Evolutionary conservation across 2,797 vertebrate genomes (phyloP).

Genomic region (Arnoldichthys spilopterus): DNA sequence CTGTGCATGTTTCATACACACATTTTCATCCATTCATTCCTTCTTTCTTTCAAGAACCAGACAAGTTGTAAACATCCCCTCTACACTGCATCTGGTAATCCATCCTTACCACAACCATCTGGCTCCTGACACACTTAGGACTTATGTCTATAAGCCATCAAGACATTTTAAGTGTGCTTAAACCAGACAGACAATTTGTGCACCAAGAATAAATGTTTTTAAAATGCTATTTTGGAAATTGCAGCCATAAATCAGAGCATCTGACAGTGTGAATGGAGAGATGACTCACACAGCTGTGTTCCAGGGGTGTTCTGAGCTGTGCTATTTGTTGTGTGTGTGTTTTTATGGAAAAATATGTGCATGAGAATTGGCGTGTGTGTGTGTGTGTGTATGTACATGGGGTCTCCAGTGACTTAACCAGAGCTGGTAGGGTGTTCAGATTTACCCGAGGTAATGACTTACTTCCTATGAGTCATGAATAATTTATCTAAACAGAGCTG

Average conservation of each 20-base stretch:
- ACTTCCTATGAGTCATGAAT: slow-evolving; percentile 45
- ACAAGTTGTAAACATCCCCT: background rate
- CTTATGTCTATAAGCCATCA: slow-evolving; percentile 6
- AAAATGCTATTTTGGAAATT: slow-evolving; percentile 6
- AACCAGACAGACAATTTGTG: slow-evolving; percentile 3
- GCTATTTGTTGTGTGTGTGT: background rate
- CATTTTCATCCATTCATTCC: background rate
- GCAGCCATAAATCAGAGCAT: slow-evolving; percentile 1
- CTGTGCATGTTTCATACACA: background rate
- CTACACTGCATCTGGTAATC: slow-evolving; percentile 6
- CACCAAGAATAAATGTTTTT: background rate
- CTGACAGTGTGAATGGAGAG: slow-evolving; percentile 14
- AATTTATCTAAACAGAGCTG: slow-evolving; percentile 18
- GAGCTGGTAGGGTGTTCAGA: background rate
- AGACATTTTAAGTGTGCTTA: background rate
- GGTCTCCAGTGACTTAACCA: slow-evolving; percentile 5
- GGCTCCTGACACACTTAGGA: slow-evolving; percentile 20
- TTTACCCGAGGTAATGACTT: slow-evolving; percentile 35
- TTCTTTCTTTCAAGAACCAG: background rate
- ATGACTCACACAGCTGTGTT: slow-evolving; percentile 18
- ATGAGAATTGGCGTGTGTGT: background rate
- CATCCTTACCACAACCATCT: background rate
- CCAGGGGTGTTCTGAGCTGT: background rate
- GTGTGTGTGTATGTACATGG: background rate
- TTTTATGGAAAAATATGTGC: background rate